Evolutionary conservation across 2,113 vertebrate genomes (phyloP), one percentile per base, ranked within the genome.

Genomic region (Oncorhynchus keta): DNA sequence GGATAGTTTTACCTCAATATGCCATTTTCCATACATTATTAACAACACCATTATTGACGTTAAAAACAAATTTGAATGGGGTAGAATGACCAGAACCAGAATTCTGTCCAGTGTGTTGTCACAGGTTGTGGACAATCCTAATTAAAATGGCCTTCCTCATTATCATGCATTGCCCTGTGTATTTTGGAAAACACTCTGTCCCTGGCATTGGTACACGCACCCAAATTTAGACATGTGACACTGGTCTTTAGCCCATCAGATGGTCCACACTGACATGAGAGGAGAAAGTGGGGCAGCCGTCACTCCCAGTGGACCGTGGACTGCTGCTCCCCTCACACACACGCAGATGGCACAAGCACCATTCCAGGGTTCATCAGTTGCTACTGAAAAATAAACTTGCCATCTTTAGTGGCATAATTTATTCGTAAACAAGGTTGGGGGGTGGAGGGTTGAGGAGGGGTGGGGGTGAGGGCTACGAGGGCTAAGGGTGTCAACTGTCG

Each of bases 121-220:
- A 84, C 87, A 90, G 86, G 86, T 92, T 89, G 90, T 76, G 77
- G 79, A 81, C 79, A 74, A 80, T 73, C 87, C 90, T 92, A 92
- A 93, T 94, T 93, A 93, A 91, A 91, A 91, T 90, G 88, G 91
- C 90, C 92, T 88, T 90, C 83, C 90, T 94, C 88, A 90, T 94
- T 94, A 93, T 89, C 85, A 83, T 85, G 84, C 76, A 85, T 90
- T 90, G 90, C 91, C 91, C 88, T 74, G 83, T 78, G 85, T 87
- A 80, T 92, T 90, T 92, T 93, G 92, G 93, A 91, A 87, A 91
- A 89, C 89, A 86, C 26, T 72, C 79, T 65, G 83, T 81, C 82
- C 77, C 88, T 89, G 90, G 91, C 92, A 90, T 88, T 76, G 81
- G 77, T 28, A 71, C 83, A 70, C 64, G 59, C 72, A 30, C 84